phyloP scores from a whole-genome alignment of 2,888 invertebrate genomes.

The Priapulus caudatus region DNA sequence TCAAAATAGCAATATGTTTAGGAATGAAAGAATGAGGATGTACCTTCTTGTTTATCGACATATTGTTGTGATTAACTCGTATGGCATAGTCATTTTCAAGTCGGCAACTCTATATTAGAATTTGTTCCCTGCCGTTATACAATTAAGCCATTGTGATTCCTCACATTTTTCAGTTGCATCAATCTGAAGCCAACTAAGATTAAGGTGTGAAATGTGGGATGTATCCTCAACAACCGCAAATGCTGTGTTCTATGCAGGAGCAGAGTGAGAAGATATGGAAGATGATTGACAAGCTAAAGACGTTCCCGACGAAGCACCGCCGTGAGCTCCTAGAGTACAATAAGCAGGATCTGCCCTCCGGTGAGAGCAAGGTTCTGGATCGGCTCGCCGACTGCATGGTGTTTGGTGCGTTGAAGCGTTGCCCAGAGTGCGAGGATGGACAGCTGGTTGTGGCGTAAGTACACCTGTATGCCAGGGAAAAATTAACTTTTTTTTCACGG shows the following conservation, averaged over 20 bases:
- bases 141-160: too few species aligned
- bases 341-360: conserved; percentile 53
- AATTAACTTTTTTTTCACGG: background rate
- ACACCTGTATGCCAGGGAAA: background rate
- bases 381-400: conserved; percentile 67
- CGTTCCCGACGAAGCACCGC: conserved; percentile 51
- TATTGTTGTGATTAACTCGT: too few species aligned
- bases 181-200: too few species aligned
- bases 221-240: too few species aligned
- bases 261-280: conserved; percentile 60
- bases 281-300: conserved; percentile 50
- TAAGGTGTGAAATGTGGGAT: too few species aligned
- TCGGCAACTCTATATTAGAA: too few species aligned
- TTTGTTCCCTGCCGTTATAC: too few species aligned
- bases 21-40: too few species aligned
- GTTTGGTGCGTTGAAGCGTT: conserved; percentile 69
- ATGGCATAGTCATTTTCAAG: too few species aligned
- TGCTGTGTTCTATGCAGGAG: conserved; percentile 39
- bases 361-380: conserved; percentile 59
- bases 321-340: conserved; percentile 56
- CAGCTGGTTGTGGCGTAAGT: conserved; percentile 45
- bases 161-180: too few species aligned
- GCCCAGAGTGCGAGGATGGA: conserved; percentile 62
- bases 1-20: too few species aligned
- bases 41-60: too few species aligned